Base-by-base conservation (phyloP, 2,797 vertebrate genomes). In the Eulemur mongoz region DNA sequence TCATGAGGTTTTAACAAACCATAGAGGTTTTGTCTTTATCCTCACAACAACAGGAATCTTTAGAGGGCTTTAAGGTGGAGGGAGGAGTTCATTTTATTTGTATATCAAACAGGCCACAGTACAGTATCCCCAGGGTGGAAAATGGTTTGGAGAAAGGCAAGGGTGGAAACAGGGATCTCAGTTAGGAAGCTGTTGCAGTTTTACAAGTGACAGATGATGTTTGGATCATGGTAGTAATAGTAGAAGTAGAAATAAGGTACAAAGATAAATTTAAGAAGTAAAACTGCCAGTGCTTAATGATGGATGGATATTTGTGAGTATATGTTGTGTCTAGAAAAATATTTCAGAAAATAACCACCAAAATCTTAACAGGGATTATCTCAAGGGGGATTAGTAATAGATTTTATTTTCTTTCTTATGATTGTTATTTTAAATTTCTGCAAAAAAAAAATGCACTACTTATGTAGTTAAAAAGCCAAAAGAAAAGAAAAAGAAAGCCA, bases 341-440 rank as follows among this genome's bases (percentile, higher is more conserved):
- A 13, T n/a, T 50, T 67, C 50, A 35, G 65, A 63, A 87, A 75
- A 91, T 52, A 69, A 69, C 76, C 50, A 63, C 3, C 52, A 72
- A 88, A 78, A 50, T 63, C 61, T 84, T 70, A 84, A 45, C 54
- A 69, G 7, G 61, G 27, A 90, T 45, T 67, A 38, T 81, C 48
- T 59, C 35, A 7, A 18, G n/a, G 38, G 17, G 18, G 48, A 11
- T 61, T 87, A 69, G 30, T 90, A 45, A 70, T 18, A 63, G 30
- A 67, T 75, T 93, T 69, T n/a, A 50, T 91, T 87, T 72, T 86
- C 87, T 91, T 93, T 50, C 25, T 90, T 87, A 43, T 52, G 69
- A 73, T 65, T 78, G 38, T 70, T 73, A 83, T 88, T 48, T 63
- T 61, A 45, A 91, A 73, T 81, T 73, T 75, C 52, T 30, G 32